Conservation (phyloP, 2,113 vertebrate genomes). For the Octodon degus region DNA sequence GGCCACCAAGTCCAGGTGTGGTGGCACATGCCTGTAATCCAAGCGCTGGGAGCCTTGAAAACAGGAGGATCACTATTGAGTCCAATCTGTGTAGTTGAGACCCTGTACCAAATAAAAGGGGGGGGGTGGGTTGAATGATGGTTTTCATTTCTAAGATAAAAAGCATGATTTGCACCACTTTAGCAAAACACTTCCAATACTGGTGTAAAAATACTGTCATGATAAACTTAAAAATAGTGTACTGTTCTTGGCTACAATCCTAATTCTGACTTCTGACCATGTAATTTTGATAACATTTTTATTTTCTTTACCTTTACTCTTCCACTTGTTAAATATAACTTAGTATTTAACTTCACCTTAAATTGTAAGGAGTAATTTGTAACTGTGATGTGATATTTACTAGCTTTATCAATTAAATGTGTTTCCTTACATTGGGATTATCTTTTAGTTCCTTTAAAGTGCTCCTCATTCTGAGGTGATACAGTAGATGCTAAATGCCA, state of each 20-base stretch:
- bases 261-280: conserved; percentile 23
- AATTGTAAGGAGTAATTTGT: conserved; percentile 43
- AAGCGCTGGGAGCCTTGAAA: no score
- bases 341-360: conserved; percentile 57
- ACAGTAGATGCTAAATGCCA: background rate
- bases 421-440: background rate
- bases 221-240: conserved; percentile 15
- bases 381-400: conserved; percentile 18
- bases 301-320: conserved; percentile 9
- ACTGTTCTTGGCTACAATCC: background rate
- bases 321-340: conserved; percentile 10
- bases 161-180: background rate
- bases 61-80: no score
- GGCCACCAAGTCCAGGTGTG: no score
- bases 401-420: conserved; percentile 23
- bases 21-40: no score
- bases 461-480: background rate
- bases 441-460: background rate
- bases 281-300: background rate
- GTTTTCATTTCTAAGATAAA: conserved; percentile 39
- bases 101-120: no score
- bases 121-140: background rate
- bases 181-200: background rate
- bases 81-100: no score
- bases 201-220: background rate